These are phyloP conservation scores for Zaprionus tsacasi DNA, from an alignment of 1,140 invertebrate species.

Conservation along the genomic window DNA sequence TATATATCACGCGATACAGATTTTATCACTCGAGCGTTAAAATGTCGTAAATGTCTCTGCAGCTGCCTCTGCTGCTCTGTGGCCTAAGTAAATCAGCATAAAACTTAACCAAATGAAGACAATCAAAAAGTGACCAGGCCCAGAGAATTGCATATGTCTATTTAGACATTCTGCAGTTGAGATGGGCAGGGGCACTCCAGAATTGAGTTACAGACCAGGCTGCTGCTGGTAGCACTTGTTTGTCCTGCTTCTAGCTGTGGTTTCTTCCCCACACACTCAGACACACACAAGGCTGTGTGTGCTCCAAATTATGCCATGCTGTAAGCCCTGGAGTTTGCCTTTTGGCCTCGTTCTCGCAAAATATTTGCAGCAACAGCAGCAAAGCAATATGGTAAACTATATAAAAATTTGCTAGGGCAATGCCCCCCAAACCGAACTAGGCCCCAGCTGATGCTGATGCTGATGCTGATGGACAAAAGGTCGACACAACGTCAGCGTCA, in stretches of 20 bases:
- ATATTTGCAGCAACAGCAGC: slow-evolving; percentile 62
- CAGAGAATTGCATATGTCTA: slow-evolving; percentile 63
- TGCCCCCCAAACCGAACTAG: slow-evolving; percentile 25
- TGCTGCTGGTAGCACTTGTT: slow-evolving; percentile 35
- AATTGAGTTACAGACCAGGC: slow-evolving; percentile 68
- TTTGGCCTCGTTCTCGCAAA: slow-evolving; percentile 71
- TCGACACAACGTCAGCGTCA: slow-evolving; percentile 72
- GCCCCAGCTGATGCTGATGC: slow-evolving; percentile 33
- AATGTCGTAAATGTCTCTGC: slow-evolving; percentile 64
- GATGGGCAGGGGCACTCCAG: slow-evolving; percentile 22
- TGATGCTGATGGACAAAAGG: slow-evolving; percentile 68
- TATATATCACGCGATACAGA: slow-evolving; percentile 50
- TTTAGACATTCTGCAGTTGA: slow-evolving; percentile 28
- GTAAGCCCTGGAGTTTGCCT: slow-evolving; percentile 59
- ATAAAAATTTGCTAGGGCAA: slow-evolving; percentile 71
- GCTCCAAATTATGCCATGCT: slow-evolving; percentile 71
- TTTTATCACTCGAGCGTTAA: slow-evolving; percentile 75
- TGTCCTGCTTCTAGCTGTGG: slow-evolving; percentile 35
- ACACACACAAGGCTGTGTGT: slow-evolving; percentile 44
- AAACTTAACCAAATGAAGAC: slow-evolving; percentile 82
- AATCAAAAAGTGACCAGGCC: slow-evolving; percentile 74
- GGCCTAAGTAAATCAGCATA: slow-evolving; percentile 82
- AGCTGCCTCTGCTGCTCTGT: slow-evolving; percentile 28
- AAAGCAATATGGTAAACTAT: slow-evolving; percentile 79
- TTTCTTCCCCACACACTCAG: slow-evolving; percentile 1